phyloP scores from a whole-genome alignment of 1,140 invertebrate genomes.

The Drosophila kepulauana region DNA sequence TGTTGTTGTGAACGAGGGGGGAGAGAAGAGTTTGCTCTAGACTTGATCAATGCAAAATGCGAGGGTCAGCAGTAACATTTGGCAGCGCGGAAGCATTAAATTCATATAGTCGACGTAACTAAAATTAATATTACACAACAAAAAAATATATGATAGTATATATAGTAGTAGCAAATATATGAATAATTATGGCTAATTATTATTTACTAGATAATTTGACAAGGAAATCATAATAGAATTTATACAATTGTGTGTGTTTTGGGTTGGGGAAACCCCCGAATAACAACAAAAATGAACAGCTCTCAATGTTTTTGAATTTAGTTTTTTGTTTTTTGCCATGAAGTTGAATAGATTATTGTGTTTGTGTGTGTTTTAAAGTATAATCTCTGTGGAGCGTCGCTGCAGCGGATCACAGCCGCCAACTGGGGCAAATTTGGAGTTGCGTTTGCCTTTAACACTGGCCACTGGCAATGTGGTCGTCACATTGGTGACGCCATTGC shows the following conservation, averaged over 20 bases:
- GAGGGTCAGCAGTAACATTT: constrained; percentile 19
- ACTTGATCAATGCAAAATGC: constrained; percentile 20
- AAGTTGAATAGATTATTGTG: neutral
- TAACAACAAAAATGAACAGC: constrained; percentile 76
- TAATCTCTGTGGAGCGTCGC: constrained; percentile 77
- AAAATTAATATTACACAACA: constrained; percentile 46
- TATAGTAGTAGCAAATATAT: too few relatives aligned
- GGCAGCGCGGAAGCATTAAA: constrained; percentile 41
- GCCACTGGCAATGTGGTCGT: constrained; percentile 43
- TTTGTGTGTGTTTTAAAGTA: constrained; percentile 62
- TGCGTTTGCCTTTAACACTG: constrained; percentile 37
- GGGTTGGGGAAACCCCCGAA: constrained; percentile 59
- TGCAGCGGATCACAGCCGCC: constrained; percentile 72
- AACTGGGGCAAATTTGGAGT: constrained; percentile 54
- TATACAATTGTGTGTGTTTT: constrained; percentile 27
- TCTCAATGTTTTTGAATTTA: constrained; percentile 26
- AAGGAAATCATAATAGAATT: constrained; percentile 27
- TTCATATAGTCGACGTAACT: constrained; percentile 56
- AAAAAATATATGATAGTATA: constrained; percentile 11
- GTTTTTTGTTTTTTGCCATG: constrained; percentile 29
- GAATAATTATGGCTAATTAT: constrained; percentile 28
- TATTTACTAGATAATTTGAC: constrained; percentile 24
- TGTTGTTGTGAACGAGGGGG: constrained; percentile 7
- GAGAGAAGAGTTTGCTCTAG: constrained; percentile 20
- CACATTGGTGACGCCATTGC: constrained; percentile 48